These are phyloP conservation scores for Notocelia uddmanniana DNA, from an alignment of 2,888 invertebrate species.

Conservation along the genomic window DNA sequence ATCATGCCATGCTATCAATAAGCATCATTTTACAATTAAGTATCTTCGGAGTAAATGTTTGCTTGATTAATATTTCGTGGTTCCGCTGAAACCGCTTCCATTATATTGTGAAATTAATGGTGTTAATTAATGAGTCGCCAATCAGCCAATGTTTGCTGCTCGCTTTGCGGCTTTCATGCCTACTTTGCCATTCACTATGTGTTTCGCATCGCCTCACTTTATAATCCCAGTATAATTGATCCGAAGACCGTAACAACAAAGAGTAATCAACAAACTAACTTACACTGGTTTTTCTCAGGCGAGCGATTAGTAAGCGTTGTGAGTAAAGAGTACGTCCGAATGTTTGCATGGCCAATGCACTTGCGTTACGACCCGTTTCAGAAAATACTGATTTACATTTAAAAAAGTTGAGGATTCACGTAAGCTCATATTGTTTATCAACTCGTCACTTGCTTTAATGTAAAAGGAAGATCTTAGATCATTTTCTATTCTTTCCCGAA, in stretches of 20 bases:
- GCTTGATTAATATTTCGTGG: neutral
- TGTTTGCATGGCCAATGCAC: slow-evolving; percentile 1
- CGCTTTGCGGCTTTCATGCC: neutral
- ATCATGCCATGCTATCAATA: too few relatives aligned
- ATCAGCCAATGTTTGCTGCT: neutral
- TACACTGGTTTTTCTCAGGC: neutral
- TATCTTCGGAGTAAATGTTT: neutral
- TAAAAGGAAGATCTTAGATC: neutral
- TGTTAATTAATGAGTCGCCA: neutral
- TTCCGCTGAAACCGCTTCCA: neutral
- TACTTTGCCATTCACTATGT: neutral
- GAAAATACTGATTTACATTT: neutral
- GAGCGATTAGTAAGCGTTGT: neutral
- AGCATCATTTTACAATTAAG: too few relatives aligned
- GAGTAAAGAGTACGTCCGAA: neutral
- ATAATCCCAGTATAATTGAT: neutral
- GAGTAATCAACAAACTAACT: neutral
- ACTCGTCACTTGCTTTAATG: neutral
- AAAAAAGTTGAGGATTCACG: too few relatives aligned
- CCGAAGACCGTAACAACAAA: neutral
- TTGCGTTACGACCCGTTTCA: neutral
- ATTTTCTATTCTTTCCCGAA: too few relatives aligned
- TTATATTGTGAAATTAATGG: neutral
- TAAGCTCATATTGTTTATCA: neutral
- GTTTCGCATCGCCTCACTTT: neutral